Evolutionary conservation across 1,140 invertebrate genomes (phyloP).

Genomic region (Cyclina sinensis): DNA sequence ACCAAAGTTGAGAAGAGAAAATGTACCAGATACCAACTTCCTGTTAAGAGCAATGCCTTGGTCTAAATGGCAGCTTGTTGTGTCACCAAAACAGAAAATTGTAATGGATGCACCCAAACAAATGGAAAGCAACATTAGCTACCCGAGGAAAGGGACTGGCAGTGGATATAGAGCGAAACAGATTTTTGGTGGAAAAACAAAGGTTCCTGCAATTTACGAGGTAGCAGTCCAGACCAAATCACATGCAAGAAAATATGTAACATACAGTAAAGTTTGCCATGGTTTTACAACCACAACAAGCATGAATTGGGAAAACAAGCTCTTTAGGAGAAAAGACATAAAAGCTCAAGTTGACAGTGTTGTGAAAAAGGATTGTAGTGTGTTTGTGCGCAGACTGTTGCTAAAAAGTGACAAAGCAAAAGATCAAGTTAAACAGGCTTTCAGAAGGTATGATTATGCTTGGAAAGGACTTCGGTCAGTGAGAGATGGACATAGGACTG

Average conservation of each 20-base stretch:
- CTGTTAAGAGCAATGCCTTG: constrained; percentile 47
- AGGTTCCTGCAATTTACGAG: constrained; percentile 48
- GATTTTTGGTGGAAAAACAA: constrained; percentile 58
- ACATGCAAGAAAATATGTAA: constrained; percentile 45
- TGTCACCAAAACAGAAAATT: not conserved
- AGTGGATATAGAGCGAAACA: constrained; percentile 7
- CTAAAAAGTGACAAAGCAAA: constrained; percentile 10
- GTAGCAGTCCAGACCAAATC: constrained; percentile 45
- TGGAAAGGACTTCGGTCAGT: constrained; percentile 15
- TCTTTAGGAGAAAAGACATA: constrained; percentile 23
- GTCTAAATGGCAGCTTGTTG: constrained; percentile 40
- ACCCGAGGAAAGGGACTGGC: not conserved
- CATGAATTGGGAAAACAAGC: constrained; percentile 46
- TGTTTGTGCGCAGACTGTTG: constrained; percentile 26
- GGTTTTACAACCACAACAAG: not conserved
- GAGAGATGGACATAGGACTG: constrained; percentile 34
- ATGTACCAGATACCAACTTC: constrained; percentile 60
- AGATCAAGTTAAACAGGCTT: not conserved
- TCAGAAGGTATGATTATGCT: constrained; percentile 60
- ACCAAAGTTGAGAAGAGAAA: constrained; percentile 54
- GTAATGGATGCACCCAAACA: not conserved
- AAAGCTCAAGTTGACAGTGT: constrained; percentile 39
- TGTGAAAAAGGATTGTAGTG: constrained; percentile 37
- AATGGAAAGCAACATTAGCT: not conserved
- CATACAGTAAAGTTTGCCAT: constrained; percentile 51